Evolutionary conservation across 2,113 vertebrate species (phyloP).

Genomic region (Philantomba maxwellii): DNA sequence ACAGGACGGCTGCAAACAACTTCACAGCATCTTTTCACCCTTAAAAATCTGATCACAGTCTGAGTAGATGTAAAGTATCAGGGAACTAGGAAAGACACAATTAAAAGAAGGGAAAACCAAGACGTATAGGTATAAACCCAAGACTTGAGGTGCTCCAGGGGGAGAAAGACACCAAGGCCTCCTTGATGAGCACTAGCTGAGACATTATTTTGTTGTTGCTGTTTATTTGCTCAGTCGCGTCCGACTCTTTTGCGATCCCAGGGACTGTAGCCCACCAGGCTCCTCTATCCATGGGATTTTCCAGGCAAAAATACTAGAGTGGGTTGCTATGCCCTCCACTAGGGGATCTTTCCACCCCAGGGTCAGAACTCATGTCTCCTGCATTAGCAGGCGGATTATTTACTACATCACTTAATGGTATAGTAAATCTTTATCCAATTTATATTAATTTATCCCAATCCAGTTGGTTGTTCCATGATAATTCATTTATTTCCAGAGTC

Average conservation of each 20-base stretch:
- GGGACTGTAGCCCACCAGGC: neutral
- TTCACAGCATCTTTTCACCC: no score
- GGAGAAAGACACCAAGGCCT: neutral
- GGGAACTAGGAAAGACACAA: neutral
- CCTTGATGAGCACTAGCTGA: neutral
- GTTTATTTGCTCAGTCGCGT: neutral
- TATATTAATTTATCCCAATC: neutral
- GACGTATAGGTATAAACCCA: neutral
- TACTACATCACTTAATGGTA: fast-evolving
- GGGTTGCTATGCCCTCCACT: neutral
- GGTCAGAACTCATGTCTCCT: neutral
- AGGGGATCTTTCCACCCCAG: neutral
- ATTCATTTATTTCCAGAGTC: neutral
- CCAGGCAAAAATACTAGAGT: neutral
- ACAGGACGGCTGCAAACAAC: fast-evolving
- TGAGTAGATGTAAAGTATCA: no score
- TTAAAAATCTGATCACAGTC: neutral
- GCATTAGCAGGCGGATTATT: neutral
- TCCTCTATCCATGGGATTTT: neutral
- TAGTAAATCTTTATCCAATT: neutral
- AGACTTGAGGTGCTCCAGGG: neutral
- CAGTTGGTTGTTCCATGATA: neutral
- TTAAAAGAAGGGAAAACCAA: neutral
- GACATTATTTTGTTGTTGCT: neutral
- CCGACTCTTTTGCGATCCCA: fast-evolving